These are phyloP conservation scores for Notechis scutatus DNA, from an alignment of 2,113 vertebrate species.

Conservation along the genomic window DNA sequence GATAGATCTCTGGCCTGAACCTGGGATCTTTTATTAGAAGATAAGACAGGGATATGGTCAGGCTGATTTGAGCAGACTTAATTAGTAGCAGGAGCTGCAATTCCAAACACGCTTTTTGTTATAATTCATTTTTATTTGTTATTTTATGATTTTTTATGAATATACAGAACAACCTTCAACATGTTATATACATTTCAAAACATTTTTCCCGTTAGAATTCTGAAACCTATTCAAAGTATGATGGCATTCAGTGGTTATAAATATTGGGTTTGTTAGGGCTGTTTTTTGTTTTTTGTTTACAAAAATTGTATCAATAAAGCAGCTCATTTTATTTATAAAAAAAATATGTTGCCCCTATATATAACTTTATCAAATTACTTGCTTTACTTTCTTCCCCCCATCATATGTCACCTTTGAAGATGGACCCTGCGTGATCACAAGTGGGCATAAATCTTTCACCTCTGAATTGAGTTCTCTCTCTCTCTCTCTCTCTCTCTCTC, in stretches of 20 bases:
- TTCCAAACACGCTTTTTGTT: not conserved
- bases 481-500: not conserved
- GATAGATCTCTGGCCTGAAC: not conserved
- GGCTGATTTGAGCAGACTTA: not conserved
- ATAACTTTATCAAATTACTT: not conserved
- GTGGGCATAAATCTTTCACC: not conserved
- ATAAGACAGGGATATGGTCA: conserved; percentile 30
- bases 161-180: not conserved
- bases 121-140: not conserved
- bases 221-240: not conserved
- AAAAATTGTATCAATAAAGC: not conserved
- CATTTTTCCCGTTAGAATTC: not conserved
- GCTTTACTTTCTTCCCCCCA: not conserved
- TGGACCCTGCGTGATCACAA: not conserved
- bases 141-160: not conserved
- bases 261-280: not conserved
- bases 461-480: not conserved
- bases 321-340: not conserved
- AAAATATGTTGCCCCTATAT: too few relatives aligned
- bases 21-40: not conserved
- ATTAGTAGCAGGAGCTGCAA: conserved; percentile 15
- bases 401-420: not conserved
- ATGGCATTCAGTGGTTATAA: not conserved
- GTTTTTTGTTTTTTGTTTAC: not conserved
- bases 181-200: not conserved